phyloP scores from a whole-genome alignment of 1,140 invertebrate genomes.

The Archegozetes longisetosus region DNA sequence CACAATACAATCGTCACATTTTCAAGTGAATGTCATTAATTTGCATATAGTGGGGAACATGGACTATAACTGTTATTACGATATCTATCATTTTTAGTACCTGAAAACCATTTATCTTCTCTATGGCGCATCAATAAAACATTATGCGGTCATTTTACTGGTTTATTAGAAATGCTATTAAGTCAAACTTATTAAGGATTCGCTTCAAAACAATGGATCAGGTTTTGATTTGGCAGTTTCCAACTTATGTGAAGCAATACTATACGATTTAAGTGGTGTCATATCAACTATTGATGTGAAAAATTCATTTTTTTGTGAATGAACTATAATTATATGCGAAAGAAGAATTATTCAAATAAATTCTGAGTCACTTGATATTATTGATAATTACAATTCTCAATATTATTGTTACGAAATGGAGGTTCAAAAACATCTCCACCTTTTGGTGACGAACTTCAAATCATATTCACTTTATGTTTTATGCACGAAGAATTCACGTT shows the following conservation, averaged over 20 bases:
- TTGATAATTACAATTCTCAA: slow-evolving; percentile 14
- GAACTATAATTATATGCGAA: slow-evolving; percentile 48
- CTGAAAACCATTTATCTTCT: neutral
- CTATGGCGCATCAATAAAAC: slow-evolving; percentile 23
- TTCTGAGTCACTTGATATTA: slow-evolving; percentile 42
- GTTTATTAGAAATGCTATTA: neutral
- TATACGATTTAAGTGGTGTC: slow-evolving; percentile 30
- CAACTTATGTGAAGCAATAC: slow-evolving; percentile 46
- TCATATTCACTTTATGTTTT: slow-evolving; percentile 39
- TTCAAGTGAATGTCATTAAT: neutral
- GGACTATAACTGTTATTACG: neutral
- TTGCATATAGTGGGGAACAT: neutral
- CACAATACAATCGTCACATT: slow-evolving; percentile 1
- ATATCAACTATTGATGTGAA: slow-evolving; percentile 33
- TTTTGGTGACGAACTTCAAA: slow-evolving; percentile 49
- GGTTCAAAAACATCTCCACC: slow-evolving; percentile 46
- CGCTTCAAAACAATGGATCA: slow-evolving; percentile 38
- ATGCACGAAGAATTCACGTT: neutral
- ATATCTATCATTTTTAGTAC: neutral
- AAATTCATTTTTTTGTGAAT: slow-evolving; percentile 38
- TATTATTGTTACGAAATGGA: slow-evolving; percentile 50
- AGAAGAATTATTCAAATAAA: slow-evolving; percentile 48
- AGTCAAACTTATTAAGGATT: slow-evolving; percentile 29
- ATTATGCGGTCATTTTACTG: neutral
- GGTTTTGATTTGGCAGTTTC: slow-evolving; percentile 36